Base-by-base conservation (phyloP, 2,888 invertebrate species). In the Drosophila crucigera region DNA sequence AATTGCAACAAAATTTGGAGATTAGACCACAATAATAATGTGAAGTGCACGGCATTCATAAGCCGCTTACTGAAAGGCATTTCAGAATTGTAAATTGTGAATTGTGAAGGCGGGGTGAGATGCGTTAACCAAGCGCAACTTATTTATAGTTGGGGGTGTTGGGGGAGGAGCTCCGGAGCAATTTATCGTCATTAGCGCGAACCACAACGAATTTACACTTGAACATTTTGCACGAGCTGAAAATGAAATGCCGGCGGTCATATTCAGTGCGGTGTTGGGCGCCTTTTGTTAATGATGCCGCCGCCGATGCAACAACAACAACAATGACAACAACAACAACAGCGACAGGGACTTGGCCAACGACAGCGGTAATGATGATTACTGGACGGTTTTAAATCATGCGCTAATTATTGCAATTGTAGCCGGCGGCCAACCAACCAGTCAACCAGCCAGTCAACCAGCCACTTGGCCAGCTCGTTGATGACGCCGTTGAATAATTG, bases 351-450 rank as follows among this genome's bases (percentile, higher is more conserved):
- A 78, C 25, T 47, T 47, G 74, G 58, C 49, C 81, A 50, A 73
- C 90, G 80, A 89, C 84, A 89, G 74, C 80, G 78, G 89, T 87
- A 87, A 87, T 87, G 87, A 87, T 87, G 87, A 87, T 87, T 87
- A 90, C 87, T 91, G 91, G 90, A 80, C 89, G 91, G 87, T 78
- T 91, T 87, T 87, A 87, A 87, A 87, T 87, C 87, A 91, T 87
- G 68, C 91, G 87, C 87, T 87, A 87, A 87, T 87, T 90, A 87
- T 87, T 87, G 91, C 87, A 90, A 87, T 91, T 91, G 89, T 88
- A 85, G 90, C 64, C 68, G 49, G 58, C 54, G 74, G 68, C 52
- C 59, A 49, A 60, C 67, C 82, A 62, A 31, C 63, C 7, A 25
- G 47, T 22, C 47, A 47, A 41, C 41, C 41, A 41, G 16, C 47